Conservation (phyloP, 2,888 invertebrate species). For the Arctia plantaginis region DNA sequence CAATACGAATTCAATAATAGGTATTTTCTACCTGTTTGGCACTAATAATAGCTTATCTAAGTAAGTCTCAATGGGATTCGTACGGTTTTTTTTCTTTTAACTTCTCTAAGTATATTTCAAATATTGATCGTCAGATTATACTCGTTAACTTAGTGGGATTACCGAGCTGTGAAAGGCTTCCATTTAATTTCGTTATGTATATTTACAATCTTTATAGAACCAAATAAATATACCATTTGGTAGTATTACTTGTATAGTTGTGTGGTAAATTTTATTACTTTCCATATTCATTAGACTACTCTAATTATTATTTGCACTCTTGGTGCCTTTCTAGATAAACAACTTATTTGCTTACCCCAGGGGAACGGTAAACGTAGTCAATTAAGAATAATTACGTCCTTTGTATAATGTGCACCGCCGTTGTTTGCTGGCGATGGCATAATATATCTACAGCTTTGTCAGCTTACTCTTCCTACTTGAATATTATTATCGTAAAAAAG, state of each 20-base stretch:
- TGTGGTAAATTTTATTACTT: neutral
- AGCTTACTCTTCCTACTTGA: conserved; percentile 48
- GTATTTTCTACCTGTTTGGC: neutral
- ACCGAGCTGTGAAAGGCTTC: neutral
- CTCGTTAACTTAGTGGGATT: neutral
- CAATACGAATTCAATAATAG: neutral
- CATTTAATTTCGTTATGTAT: neutral
- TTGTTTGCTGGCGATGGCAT: conserved; percentile 19
- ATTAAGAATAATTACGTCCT: conserved; percentile 42
- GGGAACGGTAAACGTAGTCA: conserved; percentile 19
- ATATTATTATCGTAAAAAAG: conserved; percentile 56
- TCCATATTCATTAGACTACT: neutral
- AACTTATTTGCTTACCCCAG: neutral
- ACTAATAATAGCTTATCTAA: neutral
- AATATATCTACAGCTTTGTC: conserved; percentile 47
- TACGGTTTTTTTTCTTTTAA: neutral
- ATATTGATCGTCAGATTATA: neutral
- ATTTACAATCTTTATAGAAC: neutral
- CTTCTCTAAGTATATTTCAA: neutral
- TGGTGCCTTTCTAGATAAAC: neutral
- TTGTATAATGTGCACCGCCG: conserved; percentile 18
- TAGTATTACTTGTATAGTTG: neutral
- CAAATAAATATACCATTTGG: neutral
- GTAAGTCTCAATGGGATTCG: neutral
- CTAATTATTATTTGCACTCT: neutral